Evolutionary conservation across 2,888 invertebrate species (phyloP).

Genomic region (Caradrina clavipalpis): DNA sequence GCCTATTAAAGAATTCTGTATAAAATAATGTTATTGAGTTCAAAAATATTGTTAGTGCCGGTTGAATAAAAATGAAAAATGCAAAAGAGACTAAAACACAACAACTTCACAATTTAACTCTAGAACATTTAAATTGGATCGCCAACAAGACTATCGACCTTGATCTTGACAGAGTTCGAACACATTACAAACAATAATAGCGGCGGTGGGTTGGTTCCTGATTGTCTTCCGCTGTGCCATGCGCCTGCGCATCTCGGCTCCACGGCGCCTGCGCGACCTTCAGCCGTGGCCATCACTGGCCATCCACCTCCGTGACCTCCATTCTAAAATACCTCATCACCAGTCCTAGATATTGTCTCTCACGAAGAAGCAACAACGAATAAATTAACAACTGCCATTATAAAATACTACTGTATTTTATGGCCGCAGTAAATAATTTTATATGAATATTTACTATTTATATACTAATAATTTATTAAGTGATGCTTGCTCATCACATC

Average conservation of each 20-base stretch:
- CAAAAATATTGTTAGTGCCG: not conserved
- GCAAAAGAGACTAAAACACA: not conserved
- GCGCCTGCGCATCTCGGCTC: slow-evolving; percentile 80
- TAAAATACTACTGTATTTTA: slow-evolving; percentile 56
- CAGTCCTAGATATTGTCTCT: slow-evolving; percentile 64
- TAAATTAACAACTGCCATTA: slow-evolving; percentile 50
- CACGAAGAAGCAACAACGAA: slow-evolving; percentile 45
- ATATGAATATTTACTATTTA: slow-evolving; percentile 39
- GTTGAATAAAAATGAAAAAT: not conserved
- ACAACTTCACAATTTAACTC: not conserved
- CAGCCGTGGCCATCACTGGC: slow-evolving; percentile 81
- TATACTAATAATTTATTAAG: slow-evolving; percentile 28
- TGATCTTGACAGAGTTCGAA: slow-evolving; percentile 78
- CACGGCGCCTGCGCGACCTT: slow-evolving; percentile 78
- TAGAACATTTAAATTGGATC: slow-evolving; percentile 12
- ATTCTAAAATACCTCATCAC: slow-evolving; percentile 71
- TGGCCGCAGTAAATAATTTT: slow-evolving; percentile 45
- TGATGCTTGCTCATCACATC: slow-evolving; percentile 29
- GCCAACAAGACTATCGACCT: slow-evolving; percentile 61
- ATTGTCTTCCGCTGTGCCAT: slow-evolving; percentile 81
- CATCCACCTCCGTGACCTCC: slow-evolving; percentile 82
- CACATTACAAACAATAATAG: slow-evolving; percentile 67
- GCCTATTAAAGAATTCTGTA: slow-evolving; percentile 13
- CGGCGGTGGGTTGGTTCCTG: slow-evolving; percentile 76
- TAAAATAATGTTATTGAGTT: slow-evolving; percentile 16